These are phyloP conservation scores for Goniozus legneri DNA, from an alignment of 1,140 invertebrate genomes.

Conservation along the genomic window DNA sequence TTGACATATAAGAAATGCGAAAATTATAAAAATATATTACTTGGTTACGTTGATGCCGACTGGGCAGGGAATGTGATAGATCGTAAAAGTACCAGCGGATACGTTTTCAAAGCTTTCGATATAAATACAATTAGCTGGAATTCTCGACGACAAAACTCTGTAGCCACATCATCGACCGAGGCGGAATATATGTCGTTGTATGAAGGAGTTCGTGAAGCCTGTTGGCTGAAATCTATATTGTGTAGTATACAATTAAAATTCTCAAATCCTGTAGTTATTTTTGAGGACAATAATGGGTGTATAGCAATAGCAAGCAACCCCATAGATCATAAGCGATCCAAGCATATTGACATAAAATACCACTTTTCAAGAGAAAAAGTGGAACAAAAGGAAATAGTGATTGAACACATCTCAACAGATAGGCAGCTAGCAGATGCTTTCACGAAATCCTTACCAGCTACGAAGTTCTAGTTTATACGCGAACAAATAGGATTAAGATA, in stretches of 20 bases:
- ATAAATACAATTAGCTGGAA: conserved; percentile 36
- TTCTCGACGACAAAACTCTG: conserved; percentile 37
- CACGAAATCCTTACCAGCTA: conserved; percentile 21
- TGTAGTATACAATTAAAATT: conserved; percentile 9
- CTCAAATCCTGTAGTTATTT: conserved; percentile 13
- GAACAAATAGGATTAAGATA: not conserved
- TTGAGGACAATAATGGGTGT: conserved; percentile 37
- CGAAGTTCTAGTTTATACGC: not conserved
- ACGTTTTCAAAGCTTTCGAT: conserved; percentile 24
- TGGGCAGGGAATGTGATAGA: conserved; percentile 28
- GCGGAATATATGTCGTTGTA: conserved; percentile 35
- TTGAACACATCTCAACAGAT: conserved; percentile 24
- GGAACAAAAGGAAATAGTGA: conserved; percentile 9
- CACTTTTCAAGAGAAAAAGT: conserved; percentile 36
- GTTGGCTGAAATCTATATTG: conserved; percentile 29
- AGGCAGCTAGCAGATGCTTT: conserved; percentile 29
- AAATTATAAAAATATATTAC: conserved; percentile 18
- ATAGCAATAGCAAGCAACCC: conserved; percentile 42
- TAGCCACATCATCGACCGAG: conserved; percentile 50
- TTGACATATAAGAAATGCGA: conserved; percentile 15
- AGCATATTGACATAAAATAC: conserved; percentile 42
- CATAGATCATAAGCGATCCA: conserved; percentile 30
- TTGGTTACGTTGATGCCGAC: conserved; percentile 32
- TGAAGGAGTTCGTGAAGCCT: conserved; percentile 42
- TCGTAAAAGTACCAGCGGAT: conserved; percentile 31